A percentile compares a stretch with the other conserved stretches of the same genome.
Evolutionary conservation across 2,113 vertebrate species (phyloP).

Genomic region (Hoplias malabaricus): DNA sequence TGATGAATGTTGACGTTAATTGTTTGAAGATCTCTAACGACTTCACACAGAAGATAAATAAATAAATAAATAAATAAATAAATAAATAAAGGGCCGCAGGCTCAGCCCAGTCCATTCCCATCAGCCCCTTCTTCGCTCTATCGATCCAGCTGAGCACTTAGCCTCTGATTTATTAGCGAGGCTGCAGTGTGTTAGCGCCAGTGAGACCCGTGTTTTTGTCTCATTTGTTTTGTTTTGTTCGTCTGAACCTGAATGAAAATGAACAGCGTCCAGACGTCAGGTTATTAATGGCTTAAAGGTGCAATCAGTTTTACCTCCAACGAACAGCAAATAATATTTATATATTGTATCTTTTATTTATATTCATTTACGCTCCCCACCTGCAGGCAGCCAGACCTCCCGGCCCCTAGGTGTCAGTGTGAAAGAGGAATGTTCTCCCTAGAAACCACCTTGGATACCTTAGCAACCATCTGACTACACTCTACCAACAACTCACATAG

Average conservation of each 20-base stretch:
- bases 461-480: too few relatives aligned
- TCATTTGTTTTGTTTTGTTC: neutral
- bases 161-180: constrained; percentile 66
- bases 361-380: too few relatives aligned
- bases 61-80: constrained; percentile 72
- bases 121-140: constrained; percentile 56
- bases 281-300: too few relatives aligned
- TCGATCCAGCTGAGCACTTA: constrained; percentile 69
- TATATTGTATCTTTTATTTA: too few relatives aligned
- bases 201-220: constrained; percentile 33
- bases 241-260: neutral
- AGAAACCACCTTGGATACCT: too few relatives aligned
- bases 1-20: constrained; percentile 72
- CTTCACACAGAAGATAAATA: constrained; percentile 61
- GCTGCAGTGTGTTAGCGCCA: constrained; percentile 34
- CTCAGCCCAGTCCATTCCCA: constrained; percentile 59
- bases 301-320: too few relatives aligned
- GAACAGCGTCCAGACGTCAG: constrained; percentile 3
- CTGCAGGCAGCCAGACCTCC: too few relatives aligned
- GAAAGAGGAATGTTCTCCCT: too few relatives aligned
- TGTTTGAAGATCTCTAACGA: constrained; percentile 65
- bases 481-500: too few relatives aligned
- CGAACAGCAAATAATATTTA: too few relatives aligned
- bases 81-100: constrained; percentile 45
- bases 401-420: too few relatives aligned